Evolutionary conservation across 2,797 vertebrate genomes (phyloP).

Genomic region (Pygocentrus nattereri): DNA sequence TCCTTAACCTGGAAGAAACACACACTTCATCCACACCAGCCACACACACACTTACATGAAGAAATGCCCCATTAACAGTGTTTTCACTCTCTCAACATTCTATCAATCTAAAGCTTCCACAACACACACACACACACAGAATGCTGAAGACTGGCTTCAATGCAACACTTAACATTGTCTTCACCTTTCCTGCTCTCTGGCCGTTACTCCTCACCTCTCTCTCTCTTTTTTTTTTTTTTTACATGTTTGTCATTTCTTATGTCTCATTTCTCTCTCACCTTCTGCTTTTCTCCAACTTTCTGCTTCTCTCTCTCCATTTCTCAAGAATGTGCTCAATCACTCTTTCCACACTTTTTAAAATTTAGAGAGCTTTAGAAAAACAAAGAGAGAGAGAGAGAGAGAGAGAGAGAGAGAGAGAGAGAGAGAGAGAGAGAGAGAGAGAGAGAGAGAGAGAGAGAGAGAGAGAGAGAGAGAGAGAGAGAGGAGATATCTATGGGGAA

Average conservation of each 20-base stretch:
- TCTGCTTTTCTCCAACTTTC: not conserved
- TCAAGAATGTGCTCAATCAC: conserved; percentile 22
- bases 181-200: not conserved
- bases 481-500: conserved; percentile 2
- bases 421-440: not conserved
- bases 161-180: conserved; percentile 10
- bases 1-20: conserved; percentile 22
- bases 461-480: not conserved
- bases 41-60: not conserved
- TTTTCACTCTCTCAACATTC: conserved; percentile 14
- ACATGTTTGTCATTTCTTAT: conserved; percentile 2
- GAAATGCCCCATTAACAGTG: conserved; percentile 23
- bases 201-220: conserved; percentile 1
- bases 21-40: not conserved
- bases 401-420: not conserved
- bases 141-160: not conserved
- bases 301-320: conserved; percentile 17
- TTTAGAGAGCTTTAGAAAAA: too few species aligned
- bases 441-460: not conserved
- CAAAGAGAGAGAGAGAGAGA: not conserved
- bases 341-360: conserved; percentile 12
- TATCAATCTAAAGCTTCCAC: not conserved
- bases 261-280: conserved; percentile 13
- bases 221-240: not conserved
- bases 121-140: not conserved